These are phyloP conservation scores for Conus canariensis DNA, from an alignment of 2,888 invertebrate species.

Conservation along the genomic window DNA sequence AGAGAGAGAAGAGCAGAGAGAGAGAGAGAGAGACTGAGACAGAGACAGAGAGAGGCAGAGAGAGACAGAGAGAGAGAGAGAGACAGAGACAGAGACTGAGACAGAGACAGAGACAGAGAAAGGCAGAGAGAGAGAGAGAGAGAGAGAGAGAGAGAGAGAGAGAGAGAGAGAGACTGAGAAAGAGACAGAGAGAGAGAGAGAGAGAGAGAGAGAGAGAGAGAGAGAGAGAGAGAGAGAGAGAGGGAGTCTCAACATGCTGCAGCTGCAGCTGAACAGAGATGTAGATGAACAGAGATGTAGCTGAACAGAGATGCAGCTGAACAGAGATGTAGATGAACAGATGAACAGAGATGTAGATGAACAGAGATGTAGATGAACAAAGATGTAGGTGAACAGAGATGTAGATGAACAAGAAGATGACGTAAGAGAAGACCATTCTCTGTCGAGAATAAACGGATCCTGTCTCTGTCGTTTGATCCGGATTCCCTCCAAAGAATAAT, in stretches of 20 bases:
- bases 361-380: too few species aligned
- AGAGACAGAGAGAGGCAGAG: constrained; percentile 10
- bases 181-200: background rate
- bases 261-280: too few species aligned
- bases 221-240: background rate
- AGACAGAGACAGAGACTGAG: background rate
- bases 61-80: constrained; percentile 6
- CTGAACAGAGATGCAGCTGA: too few species aligned
- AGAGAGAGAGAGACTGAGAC: background rate
- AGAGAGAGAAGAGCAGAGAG: background rate
- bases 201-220: constrained; percentile 3
- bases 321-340: too few species aligned
- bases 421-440: too few species aligned
- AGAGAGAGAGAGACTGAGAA: constrained; percentile 1
- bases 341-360: too few species aligned
- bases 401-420: too few species aligned
- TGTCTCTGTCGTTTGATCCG: too few species aligned
- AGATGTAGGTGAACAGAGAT: too few species aligned
- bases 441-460: too few species aligned
- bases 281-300: too few species aligned
- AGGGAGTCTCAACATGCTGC: background rate
- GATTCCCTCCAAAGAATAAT: too few species aligned
- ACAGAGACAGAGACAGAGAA: background rate
- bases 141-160: background rate
- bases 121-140: background rate